Evolutionary conservation across 1,140 invertebrate genomes (phyloP).

Genomic region (Bombus vancouverensis): DNA sequence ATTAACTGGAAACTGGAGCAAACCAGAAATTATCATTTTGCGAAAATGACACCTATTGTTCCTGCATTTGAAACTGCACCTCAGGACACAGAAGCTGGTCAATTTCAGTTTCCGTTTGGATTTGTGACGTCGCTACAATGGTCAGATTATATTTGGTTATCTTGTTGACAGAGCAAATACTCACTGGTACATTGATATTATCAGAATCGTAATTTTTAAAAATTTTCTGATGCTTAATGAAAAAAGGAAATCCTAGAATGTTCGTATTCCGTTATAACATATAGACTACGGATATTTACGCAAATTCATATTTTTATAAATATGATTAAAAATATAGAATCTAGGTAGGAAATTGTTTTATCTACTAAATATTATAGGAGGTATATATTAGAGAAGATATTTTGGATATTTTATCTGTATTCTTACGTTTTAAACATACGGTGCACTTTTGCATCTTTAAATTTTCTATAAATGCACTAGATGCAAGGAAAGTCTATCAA

Average conservation of each 20-base stretch:
- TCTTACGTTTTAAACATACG: no score
- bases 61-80: constrained; percentile 36
- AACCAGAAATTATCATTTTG: constrained; percentile 32
- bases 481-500: no score
- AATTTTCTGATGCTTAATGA: no score
- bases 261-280: background rate
- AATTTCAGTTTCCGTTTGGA: constrained; percentile 51
- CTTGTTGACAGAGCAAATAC: background rate
- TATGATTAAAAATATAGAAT: no score
- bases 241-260: background rate
- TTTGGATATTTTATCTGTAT: no score
- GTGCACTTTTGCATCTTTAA: no score
- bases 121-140: constrained; percentile 47
- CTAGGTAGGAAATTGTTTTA: no score
- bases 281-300: background rate
- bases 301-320: no score
- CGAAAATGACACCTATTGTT: constrained; percentile 40
- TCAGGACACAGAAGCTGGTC: constrained; percentile 37
- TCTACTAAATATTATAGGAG: no score
- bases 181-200: background rate
- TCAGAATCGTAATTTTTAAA: background rate
- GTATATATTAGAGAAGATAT: no score
- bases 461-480: no score
- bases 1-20: constrained; percentile 8
- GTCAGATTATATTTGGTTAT: constrained; percentile 37